Percentiles rank a stretch among this genome's conserved stretches.
These are phyloP conservation scores for Neosalanx taihuensis DNA, from an alignment of 2,797 vertebrate species.

Conservation along the genomic window DNA sequence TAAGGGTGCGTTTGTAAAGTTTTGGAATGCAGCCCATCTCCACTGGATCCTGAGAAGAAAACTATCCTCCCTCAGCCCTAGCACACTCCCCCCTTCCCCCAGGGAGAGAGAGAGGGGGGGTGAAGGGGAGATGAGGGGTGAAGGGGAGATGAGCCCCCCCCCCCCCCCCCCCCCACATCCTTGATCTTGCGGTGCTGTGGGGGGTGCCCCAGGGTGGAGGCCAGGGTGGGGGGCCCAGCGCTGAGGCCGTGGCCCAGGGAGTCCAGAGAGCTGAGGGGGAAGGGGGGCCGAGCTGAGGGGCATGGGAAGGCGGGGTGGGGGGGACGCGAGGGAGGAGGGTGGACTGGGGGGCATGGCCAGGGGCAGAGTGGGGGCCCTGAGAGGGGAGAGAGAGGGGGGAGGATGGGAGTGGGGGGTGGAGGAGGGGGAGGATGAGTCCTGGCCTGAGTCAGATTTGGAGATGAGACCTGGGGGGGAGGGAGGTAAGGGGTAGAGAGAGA, in stretches of 20 bases:
- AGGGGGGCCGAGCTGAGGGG: slow-evolving; percentile 62
- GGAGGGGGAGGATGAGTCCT: slow-evolving; percentile 64
- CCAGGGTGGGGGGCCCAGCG: slow-evolving; percentile 69
- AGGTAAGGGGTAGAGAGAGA: neutral
- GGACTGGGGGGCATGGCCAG: slow-evolving; percentile 15
- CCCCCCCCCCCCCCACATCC: slow-evolving; percentile 41
- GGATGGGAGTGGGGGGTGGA: slow-evolving; percentile 61
- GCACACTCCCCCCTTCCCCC: slow-evolving; percentile 1
- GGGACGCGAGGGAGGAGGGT: slow-evolving; percentile 59
- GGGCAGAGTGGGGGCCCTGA: slow-evolving; percentile 34
- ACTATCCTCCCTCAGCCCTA: slow-evolving; percentile 30
- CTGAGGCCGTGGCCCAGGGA: slow-evolving; percentile 78
- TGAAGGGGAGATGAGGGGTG: neutral
- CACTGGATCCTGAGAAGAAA: slow-evolving; percentile 50
- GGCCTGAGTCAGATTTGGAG: slow-evolving; percentile 63
- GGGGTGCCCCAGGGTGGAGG: slow-evolving; percentile 54
- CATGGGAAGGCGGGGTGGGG: slow-evolving; percentile 65
- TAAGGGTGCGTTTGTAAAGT: slow-evolving; percentile 37
- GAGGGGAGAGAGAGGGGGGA: slow-evolving; percentile 52
- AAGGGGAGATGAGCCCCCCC: neutral
- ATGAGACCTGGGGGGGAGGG: slow-evolving; percentile 47
- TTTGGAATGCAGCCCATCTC: slow-evolving; percentile 31
- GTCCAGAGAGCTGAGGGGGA: slow-evolving; percentile 75
- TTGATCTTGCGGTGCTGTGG: slow-evolving; percentile 78
- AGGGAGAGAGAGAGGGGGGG: neutral